Conservation (phyloP, 2,797 vertebrate genomes). For the Acanthis flammea region DNA sequence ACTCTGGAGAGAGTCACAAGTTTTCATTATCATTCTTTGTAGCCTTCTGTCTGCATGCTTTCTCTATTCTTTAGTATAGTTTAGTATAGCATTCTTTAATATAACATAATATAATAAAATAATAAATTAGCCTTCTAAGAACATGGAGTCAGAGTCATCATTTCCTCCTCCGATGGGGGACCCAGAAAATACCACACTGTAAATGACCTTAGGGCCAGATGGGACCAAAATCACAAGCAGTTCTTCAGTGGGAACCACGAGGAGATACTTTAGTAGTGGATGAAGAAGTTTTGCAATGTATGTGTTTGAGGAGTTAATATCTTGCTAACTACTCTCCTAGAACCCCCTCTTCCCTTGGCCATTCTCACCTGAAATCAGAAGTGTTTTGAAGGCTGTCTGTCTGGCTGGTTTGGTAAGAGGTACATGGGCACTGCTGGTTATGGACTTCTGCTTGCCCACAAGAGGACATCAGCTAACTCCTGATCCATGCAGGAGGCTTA, state of each 20-base stretch:
- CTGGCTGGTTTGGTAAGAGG: background rate
- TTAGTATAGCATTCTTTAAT: too few species aligned
- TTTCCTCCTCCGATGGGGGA: too few species aligned
- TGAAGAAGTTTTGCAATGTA: background rate
- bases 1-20: too few species aligned
- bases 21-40: too few species aligned
- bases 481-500: background rate
- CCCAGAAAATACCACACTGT: background rate
- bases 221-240: background rate
- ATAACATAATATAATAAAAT: too few species aligned
- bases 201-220: background rate
- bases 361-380: background rate
- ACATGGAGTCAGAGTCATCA: too few species aligned
- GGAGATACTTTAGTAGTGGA: background rate
- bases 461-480: background rate
- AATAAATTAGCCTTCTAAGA: too few species aligned
- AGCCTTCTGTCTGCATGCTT: too few species aligned
- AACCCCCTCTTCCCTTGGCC: background rate
- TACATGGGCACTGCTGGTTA: background rate
- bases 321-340: background rate
- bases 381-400: background rate
- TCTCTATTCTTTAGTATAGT: too few species aligned
- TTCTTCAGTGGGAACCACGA: background rate
- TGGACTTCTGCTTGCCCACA: background rate
- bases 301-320: background rate